These are phyloP conservation scores for Glyphotaelius pellucidus DNA, from an alignment of 2,888 invertebrate species.

Conservation along the genomic window DNA sequence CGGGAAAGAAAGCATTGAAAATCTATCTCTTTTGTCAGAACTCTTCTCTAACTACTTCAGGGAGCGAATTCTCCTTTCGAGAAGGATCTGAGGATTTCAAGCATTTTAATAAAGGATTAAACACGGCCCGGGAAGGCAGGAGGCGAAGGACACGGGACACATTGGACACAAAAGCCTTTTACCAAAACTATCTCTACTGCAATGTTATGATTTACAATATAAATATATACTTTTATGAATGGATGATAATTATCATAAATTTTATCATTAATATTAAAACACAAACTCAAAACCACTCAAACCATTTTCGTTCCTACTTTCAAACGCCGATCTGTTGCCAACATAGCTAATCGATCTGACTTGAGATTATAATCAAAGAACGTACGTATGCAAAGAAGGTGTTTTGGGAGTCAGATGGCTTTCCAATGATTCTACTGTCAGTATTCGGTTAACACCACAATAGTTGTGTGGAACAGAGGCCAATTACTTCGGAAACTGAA, in stretches of 20 bases:
- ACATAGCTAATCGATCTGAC: not conserved
- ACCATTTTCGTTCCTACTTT: not conserved
- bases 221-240: constrained; percentile 59
- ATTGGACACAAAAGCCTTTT: constrained; percentile 66
- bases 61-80: not conserved
- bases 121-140: constrained; percentile 7
- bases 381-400: not conserved
- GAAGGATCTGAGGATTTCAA: not conserved
- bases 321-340: too few species aligned
- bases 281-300: constrained; percentile 32
- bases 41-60: not conserved
- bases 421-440: constrained; percentile 5
- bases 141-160: constrained; percentile 16
- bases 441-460: constrained; percentile 57
- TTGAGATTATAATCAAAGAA: not conserved
- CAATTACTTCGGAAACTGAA: not conserved
- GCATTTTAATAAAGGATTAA: constrained; percentile 19
- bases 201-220: constrained; percentile 57
- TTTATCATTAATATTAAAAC: constrained; percentile 22
- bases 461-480: not conserved
- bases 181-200: constrained; percentile 64
- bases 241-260: constrained; percentile 24
- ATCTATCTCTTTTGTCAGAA: not conserved
- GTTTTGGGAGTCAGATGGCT: not conserved
- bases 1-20: not conserved